phyloP scores from a whole-genome alignment of 2,888 invertebrate species.

The Endotricha flammealis region DNA sequence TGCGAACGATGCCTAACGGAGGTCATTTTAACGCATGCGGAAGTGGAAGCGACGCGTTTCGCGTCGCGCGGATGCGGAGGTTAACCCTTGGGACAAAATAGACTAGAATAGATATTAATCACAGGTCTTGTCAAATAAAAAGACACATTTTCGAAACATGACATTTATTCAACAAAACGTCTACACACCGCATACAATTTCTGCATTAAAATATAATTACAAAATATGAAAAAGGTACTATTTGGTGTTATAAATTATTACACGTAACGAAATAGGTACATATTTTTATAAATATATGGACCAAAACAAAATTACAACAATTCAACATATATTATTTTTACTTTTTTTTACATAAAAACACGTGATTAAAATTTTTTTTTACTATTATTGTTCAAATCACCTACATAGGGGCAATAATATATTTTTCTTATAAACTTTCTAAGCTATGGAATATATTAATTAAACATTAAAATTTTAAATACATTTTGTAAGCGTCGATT shows the following conservation, averaged over 20 bases:
- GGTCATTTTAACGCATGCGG: too few relatives aligned
- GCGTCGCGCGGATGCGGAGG: too few relatives aligned
- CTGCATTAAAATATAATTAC: slow-evolving; percentile 54
- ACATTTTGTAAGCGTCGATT: slow-evolving; percentile 46
- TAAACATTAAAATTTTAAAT: slow-evolving; percentile 38
- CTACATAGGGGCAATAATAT: slow-evolving; percentile 40
- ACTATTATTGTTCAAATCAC: slow-evolving; percentile 56
- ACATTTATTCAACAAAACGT: slow-evolving; percentile 76
- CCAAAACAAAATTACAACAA: slow-evolving; percentile 36
- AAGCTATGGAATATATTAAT: slow-evolving; percentile 51
- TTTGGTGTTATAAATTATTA: slow-evolving; percentile 70
- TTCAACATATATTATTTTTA: slow-evolving; percentile 35
- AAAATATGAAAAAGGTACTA: slow-evolving; percentile 63
- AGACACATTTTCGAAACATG: slow-evolving; percentile 52
- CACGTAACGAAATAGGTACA: slow-evolving; percentile 53
- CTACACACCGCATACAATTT: slow-evolving; percentile 67
- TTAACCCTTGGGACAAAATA: too few relatives aligned
- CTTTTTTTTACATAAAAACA: slow-evolving; percentile 39
- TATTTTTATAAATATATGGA: slow-evolving; percentile 37
- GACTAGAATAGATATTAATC: too few relatives aligned
- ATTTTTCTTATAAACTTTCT: slow-evolving; percentile 36
- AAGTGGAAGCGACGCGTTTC: too few relatives aligned
- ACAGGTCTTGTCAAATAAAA: slow-evolving; percentile 16
- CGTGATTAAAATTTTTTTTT: slow-evolving; percentile 28
- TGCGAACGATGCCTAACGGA: too few relatives aligned